Base-by-base conservation (phyloP, 2,888 invertebrate species). In the Alloscopus bannaensis region DNA sequence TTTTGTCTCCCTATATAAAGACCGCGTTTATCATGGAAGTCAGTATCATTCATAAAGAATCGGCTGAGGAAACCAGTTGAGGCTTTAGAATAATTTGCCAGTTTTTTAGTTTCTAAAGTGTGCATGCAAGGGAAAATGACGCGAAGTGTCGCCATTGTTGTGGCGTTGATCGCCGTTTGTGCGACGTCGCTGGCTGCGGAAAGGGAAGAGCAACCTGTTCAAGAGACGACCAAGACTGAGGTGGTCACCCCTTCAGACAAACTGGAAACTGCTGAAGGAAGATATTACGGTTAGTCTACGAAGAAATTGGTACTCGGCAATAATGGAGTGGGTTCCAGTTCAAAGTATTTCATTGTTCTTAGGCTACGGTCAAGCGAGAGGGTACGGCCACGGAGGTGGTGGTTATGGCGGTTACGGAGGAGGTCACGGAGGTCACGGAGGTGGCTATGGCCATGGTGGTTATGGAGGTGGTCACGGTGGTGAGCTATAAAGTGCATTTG, bases 241-340 rank as follows among this genome's bases (percentile, higher is more conserved):
- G 45, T 70, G 0, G 22, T 45, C 0, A 60, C 47, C 42, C 2
- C 45, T n/a, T 4, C 59, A 36, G 73, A 80, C 22, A 66, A 55
- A 3, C 55, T 79, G 6, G 65, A 79, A 24, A 60, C 57, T 22
- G 75, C 75, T 16, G 81, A 81, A 60, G 81, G 81, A 3, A 45
- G 81, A 65, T 81, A 65, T 31, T 70, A 76, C 42, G 71, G 76
- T 18, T 55, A n/a, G n/a, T n/a, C n/a, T n/a, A n/a, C n/a, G n/a
- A n/a, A n/a, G n/a, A n/a, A n/a, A n/a, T n/a, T n/a, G n/a, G n/a
- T n/a, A n/a, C n/a, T n/a, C n/a, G n/a, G n/a, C n/a, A n/a, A n/a
- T n/a, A n/a, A 73, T 55, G 71, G 76, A 3, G 26, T 31, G 8
- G 0, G n/a, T 69, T 57, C 6, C 3, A 36, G 11, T 42, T 45